These are phyloP conservation scores for Lypha dubia DNA, from an alignment of 2,888 invertebrate genomes.

Conservation along the genomic window DNA sequence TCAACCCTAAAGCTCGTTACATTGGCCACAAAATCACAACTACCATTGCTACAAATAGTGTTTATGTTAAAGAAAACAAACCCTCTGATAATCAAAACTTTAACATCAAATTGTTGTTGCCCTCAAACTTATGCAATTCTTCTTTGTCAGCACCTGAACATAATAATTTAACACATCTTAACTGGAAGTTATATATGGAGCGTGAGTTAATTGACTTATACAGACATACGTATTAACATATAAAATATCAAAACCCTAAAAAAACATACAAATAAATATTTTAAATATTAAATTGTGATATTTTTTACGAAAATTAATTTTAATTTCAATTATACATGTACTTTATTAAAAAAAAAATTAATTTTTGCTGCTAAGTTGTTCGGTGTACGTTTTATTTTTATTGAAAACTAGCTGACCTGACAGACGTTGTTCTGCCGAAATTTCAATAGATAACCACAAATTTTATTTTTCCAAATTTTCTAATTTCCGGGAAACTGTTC, in stretches of 20 bases:
- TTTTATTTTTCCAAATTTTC: too few relatives aligned
- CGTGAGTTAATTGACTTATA: slow-evolving; percentile 76
- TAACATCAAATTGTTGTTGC: slow-evolving; percentile 48
- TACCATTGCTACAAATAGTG: slow-evolving; percentile 3
- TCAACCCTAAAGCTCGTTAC: slow-evolving; percentile 3
- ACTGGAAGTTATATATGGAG: slow-evolving; percentile 80
- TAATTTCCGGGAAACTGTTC: too few relatives aligned
- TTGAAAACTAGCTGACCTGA: neutral
- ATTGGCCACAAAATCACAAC: slow-evolving; percentile 2
- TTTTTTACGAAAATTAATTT: slow-evolving; percentile 41
- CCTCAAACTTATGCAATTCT: slow-evolving; percentile 34
- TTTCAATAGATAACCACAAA: too few relatives aligned
- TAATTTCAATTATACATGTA: slow-evolving; percentile 49
- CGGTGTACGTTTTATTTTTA: slow-evolving; percentile 76
- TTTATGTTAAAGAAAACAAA: slow-evolving; percentile 15
- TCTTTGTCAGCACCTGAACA: slow-evolving; percentile 47
- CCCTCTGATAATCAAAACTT: slow-evolving; percentile 48
- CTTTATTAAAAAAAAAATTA: slow-evolving; percentile 8
- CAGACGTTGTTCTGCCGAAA: too few relatives aligned
- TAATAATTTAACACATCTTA: slow-evolving; percentile 54
- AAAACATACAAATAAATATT: neutral
- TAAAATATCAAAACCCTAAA: neutral
- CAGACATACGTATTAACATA: too few relatives aligned
- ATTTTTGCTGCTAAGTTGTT: slow-evolving; percentile 56
- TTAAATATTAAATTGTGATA: slow-evolving; percentile 57